Evolutionary conservation across 2,888 invertebrate species (phyloP), one percentile per base, ranked within the genome.

Genomic region (Cataglyphis livida): DNA sequence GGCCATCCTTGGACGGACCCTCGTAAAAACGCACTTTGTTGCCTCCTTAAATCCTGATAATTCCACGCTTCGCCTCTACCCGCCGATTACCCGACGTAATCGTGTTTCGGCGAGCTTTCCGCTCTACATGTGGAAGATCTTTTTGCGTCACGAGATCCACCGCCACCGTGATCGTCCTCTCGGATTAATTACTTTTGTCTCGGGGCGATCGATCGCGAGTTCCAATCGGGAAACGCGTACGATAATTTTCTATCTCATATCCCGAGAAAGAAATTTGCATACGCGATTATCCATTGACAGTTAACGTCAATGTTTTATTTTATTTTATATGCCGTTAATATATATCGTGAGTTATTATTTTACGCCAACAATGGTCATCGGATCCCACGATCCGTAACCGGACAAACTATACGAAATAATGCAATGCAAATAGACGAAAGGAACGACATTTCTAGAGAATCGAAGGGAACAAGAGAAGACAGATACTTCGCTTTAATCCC

Each of bases 21-120:
- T 90, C 90, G 90, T 90, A 90, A 90, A 90, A 90, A 90, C 90
- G 90, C 90, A 90, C 90, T 90, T 90, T 90, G 90, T 90, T 90
- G 90, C 90, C 90, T 90, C 90, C 90, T 90, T 90, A 90, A 90
- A 90, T 90, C 90, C 90, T 90, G 90, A 90, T 90, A 90, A 90
- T 90, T 90, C 90, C 90, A 90, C 90, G 90, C 89, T 87, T 90
- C 90, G 90, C 71, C 84, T 90, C 89, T 89, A 86, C 88, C 88
- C 90, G 85, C 87, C 90, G 90, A 90, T 90, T 90, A 90, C 1
- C 25, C 90, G 87, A 51, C 84, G 90, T 90, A 90, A 90, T 90
- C 90, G 90, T 89, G 90, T 90, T 90, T 88, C 87, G 87, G 83
- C 81, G 90, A 89, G 90, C 89, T 90, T 89, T 89, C 90, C 90